Conservation (phyloP, 2,888 invertebrate genomes). For the Brassicogethes aeneus region DNA sequence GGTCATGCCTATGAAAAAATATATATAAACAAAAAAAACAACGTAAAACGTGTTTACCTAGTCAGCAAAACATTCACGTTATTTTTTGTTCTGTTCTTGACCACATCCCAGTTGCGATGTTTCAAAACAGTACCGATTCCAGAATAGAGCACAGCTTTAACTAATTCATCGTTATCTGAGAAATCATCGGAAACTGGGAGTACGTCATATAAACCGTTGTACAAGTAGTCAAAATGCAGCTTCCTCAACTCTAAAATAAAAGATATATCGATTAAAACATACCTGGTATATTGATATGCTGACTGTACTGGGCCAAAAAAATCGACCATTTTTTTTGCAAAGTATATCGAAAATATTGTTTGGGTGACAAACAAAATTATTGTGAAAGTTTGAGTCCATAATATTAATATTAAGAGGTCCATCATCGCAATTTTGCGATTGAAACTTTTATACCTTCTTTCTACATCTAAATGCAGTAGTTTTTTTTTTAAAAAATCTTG, state of each 20-base stretch:
- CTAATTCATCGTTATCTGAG: slow-evolving; percentile 49
- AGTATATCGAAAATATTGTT: no score
- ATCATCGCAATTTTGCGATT: no score
- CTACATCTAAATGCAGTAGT: no score
- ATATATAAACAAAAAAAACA: not conserved
- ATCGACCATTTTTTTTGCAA: no score
- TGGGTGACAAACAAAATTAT: no score
- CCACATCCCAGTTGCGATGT: slow-evolving; percentile 42
- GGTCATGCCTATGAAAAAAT: slow-evolving; percentile 41
- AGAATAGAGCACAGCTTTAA: slow-evolving; percentile 48
- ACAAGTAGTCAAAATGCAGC: slow-evolving; percentile 46
- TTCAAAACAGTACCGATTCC: slow-evolving; percentile 49
- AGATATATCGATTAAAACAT: slow-evolving; percentile 5
- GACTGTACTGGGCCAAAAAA: no score
- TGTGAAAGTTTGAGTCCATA: no score
- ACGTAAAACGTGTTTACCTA: not conserved
- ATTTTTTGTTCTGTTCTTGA: slow-evolving; percentile 40
- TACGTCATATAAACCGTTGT: slow-evolving; percentile 38
- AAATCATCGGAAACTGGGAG: slow-evolving; percentile 36
- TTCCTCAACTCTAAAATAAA: slow-evolving; percentile 45
- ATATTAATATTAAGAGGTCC: no score
- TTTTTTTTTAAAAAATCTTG: no score
- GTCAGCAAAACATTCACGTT: not conserved
- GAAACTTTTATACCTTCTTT: no score
- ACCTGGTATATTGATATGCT: not conserved